These are phyloP conservation scores for Dendrophyllia cribrosa DNA, from an alignment of 64 coral and sea anemone species.

Conservation along the genomic window DNA sequence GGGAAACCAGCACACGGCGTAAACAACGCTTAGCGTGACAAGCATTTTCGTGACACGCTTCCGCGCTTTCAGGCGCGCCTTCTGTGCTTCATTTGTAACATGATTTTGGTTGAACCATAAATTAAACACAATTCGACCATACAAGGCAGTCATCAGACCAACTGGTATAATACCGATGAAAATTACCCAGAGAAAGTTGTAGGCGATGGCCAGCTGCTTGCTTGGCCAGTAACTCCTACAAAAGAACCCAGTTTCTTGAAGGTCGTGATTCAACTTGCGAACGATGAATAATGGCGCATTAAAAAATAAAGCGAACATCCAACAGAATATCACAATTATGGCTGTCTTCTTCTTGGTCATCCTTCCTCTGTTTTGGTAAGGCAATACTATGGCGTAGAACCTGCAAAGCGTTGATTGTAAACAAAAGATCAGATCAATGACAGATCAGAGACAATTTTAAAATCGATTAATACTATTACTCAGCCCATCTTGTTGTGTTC, in stretches of 20 bases:
- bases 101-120: conserved; percentile 9
- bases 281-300: neutral
- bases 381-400: conserved; percentile 57
- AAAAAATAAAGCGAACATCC: neutral
- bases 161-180: conserved; percentile 46
- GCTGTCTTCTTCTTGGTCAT: conserved; percentile 5
- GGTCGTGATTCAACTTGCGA: neutral
- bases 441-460: too few relatives aligned
- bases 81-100: neutral
- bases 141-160: conserved; percentile 11
- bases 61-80: conserved; percentile 25
- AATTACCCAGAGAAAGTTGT: conserved; percentile 39
- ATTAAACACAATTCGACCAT: conserved; percentile 17
- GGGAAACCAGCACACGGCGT: conserved; percentile 52
- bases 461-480: too few relatives aligned
- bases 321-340: neutral
- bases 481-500: too few relatives aligned
- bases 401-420: neutral
- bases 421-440: too few relatives aligned
- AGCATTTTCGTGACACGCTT: conserved; percentile 62
- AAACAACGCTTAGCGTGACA: conserved; percentile 20
- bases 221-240: conserved; percentile 48
- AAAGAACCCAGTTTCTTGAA: conserved; percentile 18
- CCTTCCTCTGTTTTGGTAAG: conserved; percentile 8
- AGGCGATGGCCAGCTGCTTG: neutral